Conservation (phyloP, 2,113 vertebrate species). For the Phrynosoma platyrhinos region DNA sequence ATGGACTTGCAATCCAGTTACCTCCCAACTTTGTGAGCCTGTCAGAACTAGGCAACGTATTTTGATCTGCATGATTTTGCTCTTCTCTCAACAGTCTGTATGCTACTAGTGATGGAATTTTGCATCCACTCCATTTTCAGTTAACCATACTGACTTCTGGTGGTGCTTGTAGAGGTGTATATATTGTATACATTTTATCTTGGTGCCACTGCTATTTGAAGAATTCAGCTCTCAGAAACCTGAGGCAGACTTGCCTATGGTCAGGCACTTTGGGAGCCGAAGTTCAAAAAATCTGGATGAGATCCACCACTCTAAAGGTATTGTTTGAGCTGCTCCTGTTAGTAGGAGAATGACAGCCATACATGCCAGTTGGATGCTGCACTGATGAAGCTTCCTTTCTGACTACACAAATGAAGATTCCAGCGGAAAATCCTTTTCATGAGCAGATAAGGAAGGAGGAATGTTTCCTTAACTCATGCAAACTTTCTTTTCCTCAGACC, state of each 20-base stretch:
- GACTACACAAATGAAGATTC: conserved; percentile 13
- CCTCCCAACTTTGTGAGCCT: background rate
- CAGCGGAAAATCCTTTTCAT: background rate
- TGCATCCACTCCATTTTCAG: background rate
- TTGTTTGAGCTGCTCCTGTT: too few relatives aligned
- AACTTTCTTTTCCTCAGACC: background rate
- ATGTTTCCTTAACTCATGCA: background rate
- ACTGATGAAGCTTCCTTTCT: conserved; percentile 18
- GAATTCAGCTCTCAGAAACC: too few relatives aligned
- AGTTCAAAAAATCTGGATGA: too few relatives aligned
- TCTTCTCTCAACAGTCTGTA: background rate
- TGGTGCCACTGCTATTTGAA: too few relatives aligned
- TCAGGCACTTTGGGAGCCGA: too few relatives aligned
- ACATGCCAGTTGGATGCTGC: background rate
- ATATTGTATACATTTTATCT: background rate
- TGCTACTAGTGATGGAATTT: background rate
- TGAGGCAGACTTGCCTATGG: too few relatives aligned
- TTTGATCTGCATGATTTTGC: background rate
- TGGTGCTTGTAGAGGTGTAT: background rate
- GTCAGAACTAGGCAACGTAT: background rate
- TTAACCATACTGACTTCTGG: background rate
- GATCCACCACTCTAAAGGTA: too few relatives aligned
- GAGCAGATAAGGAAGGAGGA: background rate
- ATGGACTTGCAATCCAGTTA: too few relatives aligned
- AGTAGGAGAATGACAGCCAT: too few relatives aligned